These are phyloP conservation scores for Molossus alvarezi DNA, from an alignment of 2,797 vertebrate species.

Conservation along the genomic window DNA sequence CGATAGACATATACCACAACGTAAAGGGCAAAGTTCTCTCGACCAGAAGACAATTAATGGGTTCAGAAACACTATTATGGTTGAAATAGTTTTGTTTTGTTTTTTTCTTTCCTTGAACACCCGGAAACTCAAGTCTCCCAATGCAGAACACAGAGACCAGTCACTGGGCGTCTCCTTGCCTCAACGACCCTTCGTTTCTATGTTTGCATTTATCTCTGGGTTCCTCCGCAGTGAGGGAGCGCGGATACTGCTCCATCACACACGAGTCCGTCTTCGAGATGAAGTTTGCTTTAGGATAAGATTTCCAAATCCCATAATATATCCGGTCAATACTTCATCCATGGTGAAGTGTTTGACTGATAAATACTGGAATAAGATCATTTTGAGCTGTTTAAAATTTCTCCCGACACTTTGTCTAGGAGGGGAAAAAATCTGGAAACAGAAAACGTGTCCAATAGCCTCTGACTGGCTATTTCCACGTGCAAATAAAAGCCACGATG, in stretches of 20 bases:
- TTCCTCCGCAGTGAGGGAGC: neutral
- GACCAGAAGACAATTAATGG: neutral
- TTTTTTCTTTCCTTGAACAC: neutral
- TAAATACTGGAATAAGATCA: constrained; percentile 76
- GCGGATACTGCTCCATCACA: neutral
- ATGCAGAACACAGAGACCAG: neutral
- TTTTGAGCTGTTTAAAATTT: constrained; percentile 37
- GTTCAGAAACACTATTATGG: neutral
- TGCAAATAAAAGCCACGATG: neutral
- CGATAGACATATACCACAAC: fast-evolving
- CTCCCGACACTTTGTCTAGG: neutral
- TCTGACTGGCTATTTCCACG: neutral
- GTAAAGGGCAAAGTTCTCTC: fast-evolving
- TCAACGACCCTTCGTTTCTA: constrained; percentile 34
- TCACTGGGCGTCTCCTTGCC: neutral
- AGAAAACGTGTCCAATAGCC: neutral
- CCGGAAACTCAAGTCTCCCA: neutral
- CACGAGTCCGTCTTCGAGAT: constrained; percentile 52
- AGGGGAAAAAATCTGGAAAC: neutral
- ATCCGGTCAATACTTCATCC: constrained; percentile 68
- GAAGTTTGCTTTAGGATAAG: constrained; percentile 80
- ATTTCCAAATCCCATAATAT: constrained; percentile 67
- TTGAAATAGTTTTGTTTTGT: neutral
- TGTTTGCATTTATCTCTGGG: constrained; percentile 46
- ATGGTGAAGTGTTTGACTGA: constrained; percentile 60